Evolutionary conservation across 2,888 invertebrate genomes (phyloP).

Genomic region (Ephialtes manifestator): DNA sequence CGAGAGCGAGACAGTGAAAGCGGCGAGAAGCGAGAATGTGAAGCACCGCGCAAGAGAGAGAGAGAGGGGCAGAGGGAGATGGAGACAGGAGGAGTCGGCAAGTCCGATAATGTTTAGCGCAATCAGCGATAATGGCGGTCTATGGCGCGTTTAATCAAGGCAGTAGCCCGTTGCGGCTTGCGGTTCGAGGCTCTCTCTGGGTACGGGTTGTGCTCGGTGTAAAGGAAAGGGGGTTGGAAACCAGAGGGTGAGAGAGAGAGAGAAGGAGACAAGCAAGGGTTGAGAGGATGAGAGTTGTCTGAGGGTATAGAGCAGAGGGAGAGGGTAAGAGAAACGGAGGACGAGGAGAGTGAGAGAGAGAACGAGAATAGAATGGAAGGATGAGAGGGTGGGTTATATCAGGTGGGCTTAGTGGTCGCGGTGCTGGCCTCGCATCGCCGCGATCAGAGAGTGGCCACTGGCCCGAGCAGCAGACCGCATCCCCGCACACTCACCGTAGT

Average conservation of each 20-base stretch:
- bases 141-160: constrained; percentile 86
- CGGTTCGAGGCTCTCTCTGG: constrained; percentile 81
- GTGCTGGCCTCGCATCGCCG: constrained; percentile 81
- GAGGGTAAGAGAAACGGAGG: constrained; percentile 17
- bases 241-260: constrained; percentile 60
- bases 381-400: constrained; percentile 80
- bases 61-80: constrained; percentile 64
- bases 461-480: constrained; percentile 73
- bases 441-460: constrained; percentile 84
- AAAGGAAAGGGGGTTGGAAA: constrained; percentile 79
- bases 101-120: constrained; percentile 86
- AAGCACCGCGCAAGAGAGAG: constrained; percentile 60
- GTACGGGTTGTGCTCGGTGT: constrained; percentile 70
- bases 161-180: constrained; percentile 86
- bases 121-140: constrained; percentile 86
- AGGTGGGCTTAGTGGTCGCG: constrained; percentile 85
- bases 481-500: constrained; percentile 71
- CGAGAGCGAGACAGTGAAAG: constrained; percentile 39
- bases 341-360: constrained; percentile 39
- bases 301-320: constrained; percentile 65
- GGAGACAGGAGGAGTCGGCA: constrained; percentile 73
- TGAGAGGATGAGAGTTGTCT: constrained; percentile 61
- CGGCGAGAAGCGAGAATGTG: constrained; percentile 46
- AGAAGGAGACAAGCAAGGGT: constrained; percentile 63
- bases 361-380: constrained; percentile 42